Evolutionary conservation across 2,888 invertebrate species (phyloP), one percentile per base, ranked within the genome.

Genomic region (Linnaemya vulpina): DNA sequence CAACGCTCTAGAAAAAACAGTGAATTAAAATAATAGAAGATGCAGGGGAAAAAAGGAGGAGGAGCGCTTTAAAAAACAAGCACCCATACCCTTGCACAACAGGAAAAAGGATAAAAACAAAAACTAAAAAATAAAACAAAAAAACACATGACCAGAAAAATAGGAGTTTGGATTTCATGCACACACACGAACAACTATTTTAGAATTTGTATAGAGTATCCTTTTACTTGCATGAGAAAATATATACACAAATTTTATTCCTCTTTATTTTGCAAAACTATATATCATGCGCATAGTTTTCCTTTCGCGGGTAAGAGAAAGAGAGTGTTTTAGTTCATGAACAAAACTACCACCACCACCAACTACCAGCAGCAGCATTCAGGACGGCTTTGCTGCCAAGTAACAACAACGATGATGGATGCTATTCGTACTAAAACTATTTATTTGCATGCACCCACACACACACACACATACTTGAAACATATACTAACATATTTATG

Each of bases 241-340:
- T 30, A 5, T 30, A 30, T 5, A 30, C 5, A 30, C n/a, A n/a
- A n/a, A n/a, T n/a, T 30, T 30, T 30, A 3, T 30, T 30, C 30
- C 46, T 40, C 5, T 8, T 40, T 58, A 73, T 71, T 70, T 70
- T 83, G 15, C 60, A 71, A 78, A 71, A 78, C 78, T 78, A 63
- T 78, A 75, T 81, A 53, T 77, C 82, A 77, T 83, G 82, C 82
- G 82, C 82, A 83, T 71, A 60, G 9, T 43, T 77, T 82, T 51
- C 62, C 40, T 70, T 30, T 76, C 40, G 30, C 5, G 55, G 70
- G 71, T 63, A 46, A 82, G 82, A 82, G 82, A 71, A 70, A 82
- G 79, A 74, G 79, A 80, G 79, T 9, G 17, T 40, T n/a, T 17
- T 35, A 22, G 38, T 17, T 53, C 22, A 35, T 60, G 38, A 49